phyloP scores from a whole-genome alignment of 2,113 vertebrate genomes.

The Peromyscus leucopus region DNA sequence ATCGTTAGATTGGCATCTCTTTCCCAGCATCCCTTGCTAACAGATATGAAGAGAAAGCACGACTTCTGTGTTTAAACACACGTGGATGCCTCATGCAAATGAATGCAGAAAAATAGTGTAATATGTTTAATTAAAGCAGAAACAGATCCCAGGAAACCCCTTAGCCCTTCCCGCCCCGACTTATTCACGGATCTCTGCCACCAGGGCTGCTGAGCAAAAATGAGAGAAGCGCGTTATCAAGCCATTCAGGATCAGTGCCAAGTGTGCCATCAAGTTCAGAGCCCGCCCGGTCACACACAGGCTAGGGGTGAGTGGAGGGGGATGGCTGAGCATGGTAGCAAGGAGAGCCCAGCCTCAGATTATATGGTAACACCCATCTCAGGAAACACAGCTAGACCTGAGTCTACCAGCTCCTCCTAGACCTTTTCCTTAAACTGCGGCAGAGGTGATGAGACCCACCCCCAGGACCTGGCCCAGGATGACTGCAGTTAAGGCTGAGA shows the following conservation, averaged over 20 bases:
- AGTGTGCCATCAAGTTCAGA: not conserved
- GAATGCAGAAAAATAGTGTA: not conserved
- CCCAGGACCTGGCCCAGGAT: not conserved
- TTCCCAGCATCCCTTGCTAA: not conserved
- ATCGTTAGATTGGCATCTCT: accelerated
- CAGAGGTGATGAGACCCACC: not conserved
- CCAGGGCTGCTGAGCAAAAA: not conserved
- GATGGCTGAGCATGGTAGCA: accelerated
- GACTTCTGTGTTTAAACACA: not conserved
- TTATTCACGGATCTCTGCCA: not conserved
- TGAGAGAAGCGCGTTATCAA: not conserved
- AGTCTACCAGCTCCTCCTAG: not conserved
- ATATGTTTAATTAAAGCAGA: not conserved
- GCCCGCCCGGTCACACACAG: not conserved
- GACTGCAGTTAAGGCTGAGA: not conserved
- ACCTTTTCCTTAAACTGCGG: not conserved
- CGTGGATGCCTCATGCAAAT: not conserved
- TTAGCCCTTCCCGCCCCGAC: not conserved
- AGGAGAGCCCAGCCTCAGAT: not conserved
- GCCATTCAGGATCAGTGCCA: not conserved
- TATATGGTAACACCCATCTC: no score
- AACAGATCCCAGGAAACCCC: not conserved
- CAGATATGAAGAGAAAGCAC: not conserved
- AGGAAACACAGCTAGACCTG: not conserved
- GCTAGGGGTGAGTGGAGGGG: not conserved